Percentiles rank a stretch among this genome's conserved stretches.
Conservation (phyloP, 2,888 invertebrate genomes). For the Acronicta aceris region DNA sequence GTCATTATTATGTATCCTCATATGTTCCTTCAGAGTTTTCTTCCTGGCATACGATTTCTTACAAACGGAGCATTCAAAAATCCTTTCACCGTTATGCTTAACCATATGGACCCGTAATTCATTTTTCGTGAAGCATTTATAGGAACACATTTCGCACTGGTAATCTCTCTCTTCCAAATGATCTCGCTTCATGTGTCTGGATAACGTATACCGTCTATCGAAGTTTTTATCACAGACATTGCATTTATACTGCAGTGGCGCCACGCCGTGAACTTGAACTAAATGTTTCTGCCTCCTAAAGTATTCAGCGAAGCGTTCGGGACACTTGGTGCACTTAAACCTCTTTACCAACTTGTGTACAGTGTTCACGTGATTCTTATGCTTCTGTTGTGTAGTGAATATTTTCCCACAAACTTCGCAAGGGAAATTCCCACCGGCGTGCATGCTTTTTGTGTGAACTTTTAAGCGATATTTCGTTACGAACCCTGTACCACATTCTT, state of each 20-base stretch:
- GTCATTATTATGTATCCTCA: conserved; percentile 81
- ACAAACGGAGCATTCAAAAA: conserved; percentile 77
- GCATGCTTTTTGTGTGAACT: conserved; percentile 76
- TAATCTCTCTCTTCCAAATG: conserved; percentile 75
- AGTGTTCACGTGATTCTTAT: conserved; percentile 72
- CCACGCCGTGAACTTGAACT: conserved; percentile 73
- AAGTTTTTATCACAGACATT: conserved; percentile 76
- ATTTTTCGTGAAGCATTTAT: conserved; percentile 76
- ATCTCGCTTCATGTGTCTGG: conserved; percentile 75
- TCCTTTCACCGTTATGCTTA: conserved; percentile 75
- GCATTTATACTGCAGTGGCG: conserved; percentile 74
- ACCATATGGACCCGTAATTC: conserved; percentile 76
- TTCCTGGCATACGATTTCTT: conserved; percentile 80
- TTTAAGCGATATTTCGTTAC: conserved; percentile 77
- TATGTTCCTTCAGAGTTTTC: conserved; percentile 78
- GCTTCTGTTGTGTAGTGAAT: conserved; percentile 71
- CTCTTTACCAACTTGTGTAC: conserved; percentile 74
- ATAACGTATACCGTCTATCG: conserved; percentile 69
- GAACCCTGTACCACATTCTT: conserved; percentile 79
- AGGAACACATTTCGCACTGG: conserved; percentile 60
- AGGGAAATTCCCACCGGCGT: conserved; percentile 65
- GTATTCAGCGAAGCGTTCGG: conserved; percentile 76
- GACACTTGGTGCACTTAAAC: conserved; percentile 77
- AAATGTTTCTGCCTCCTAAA: conserved; percentile 77
- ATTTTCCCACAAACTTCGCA: conserved; percentile 77